A percentile compares a stretch with the other conserved stretches of the same genome.
Evolutionary conservation across 2,113 vertebrate genomes (phyloP).

Genomic region (Struthio camelus): DNA sequence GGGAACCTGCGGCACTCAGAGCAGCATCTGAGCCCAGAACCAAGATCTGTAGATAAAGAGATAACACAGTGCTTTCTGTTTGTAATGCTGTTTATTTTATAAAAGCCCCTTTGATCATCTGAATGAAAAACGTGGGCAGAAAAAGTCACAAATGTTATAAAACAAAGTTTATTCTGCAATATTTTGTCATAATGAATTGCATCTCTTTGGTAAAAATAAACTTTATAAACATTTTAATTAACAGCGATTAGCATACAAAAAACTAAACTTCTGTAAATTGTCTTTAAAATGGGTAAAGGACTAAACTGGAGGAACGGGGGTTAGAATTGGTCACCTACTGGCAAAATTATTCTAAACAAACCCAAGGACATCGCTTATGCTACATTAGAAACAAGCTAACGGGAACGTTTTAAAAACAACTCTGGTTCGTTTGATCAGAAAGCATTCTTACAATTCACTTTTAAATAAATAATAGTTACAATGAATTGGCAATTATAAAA

Average conservation of each 20-base stretch:
- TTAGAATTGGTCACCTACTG: slow-evolving; percentile 74
- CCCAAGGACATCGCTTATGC: slow-evolving; percentile 70
- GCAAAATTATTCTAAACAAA: slow-evolving; percentile 75
- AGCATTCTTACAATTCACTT: slow-evolving; percentile 76
- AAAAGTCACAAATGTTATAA: slow-evolving; percentile 82
- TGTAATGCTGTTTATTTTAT: slow-evolving; percentile 68
- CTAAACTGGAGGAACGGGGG: slow-evolving; percentile 67
- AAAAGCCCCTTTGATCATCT: slow-evolving; percentile 65
- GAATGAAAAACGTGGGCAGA: slow-evolving; percentile 65
- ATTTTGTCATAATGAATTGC: slow-evolving; percentile 99
- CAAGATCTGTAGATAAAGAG: slow-evolving; percentile 39
- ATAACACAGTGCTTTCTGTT: slow-evolving; percentile 48
- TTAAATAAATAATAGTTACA: slow-evolving; percentile 86
- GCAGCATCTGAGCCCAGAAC: not conserved
- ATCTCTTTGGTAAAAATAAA: slow-evolving; percentile 99
- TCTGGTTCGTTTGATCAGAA: slow-evolving; percentile 75
- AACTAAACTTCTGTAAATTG: slow-evolving; percentile 90
- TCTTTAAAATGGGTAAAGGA: slow-evolving; percentile 73
- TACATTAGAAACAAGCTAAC: slow-evolving; percentile 72
- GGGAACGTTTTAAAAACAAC: slow-evolving; percentile 65
- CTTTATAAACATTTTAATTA: slow-evolving; percentile 99
- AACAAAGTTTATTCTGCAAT: slow-evolving; percentile 99
- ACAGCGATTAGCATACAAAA: slow-evolving; percentile 99
- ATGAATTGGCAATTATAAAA: slow-evolving; percentile 83
- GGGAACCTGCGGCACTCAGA: not conserved